These are phyloP conservation scores for Anoura caudifer DNA, from an alignment of 2,113 vertebrate genomes.

Conservation along the genomic window DNA sequence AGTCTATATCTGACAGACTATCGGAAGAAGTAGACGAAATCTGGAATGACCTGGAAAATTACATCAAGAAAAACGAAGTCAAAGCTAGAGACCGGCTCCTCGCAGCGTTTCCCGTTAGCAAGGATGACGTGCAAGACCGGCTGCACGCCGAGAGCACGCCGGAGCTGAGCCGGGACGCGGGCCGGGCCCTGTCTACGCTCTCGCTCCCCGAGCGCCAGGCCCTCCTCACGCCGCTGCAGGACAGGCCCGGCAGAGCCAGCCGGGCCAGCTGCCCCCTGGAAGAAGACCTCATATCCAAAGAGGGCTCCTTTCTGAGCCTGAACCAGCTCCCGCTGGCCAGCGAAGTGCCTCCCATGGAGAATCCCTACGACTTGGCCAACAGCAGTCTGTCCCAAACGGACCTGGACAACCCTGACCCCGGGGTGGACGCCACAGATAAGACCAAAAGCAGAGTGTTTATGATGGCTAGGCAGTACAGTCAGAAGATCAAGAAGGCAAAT, in stretches of 20 bases:
- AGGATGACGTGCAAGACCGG: constrained; percentile 80
- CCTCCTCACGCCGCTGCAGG: constrained; percentile 82
- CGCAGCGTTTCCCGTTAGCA: constrained; percentile 93
- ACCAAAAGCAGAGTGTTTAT: constrained; percentile 93
- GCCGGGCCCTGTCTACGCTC: constrained; percentile 76
- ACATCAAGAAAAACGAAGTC: constrained; percentile 95
- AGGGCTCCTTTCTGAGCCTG: constrained; percentile 81
- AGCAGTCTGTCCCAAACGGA: constrained; percentile 79
- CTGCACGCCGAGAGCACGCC: constrained; percentile 68
- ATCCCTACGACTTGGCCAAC: constrained; percentile 80
- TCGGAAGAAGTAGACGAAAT: constrained; percentile 96
- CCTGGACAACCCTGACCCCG: constrained; percentile 79
- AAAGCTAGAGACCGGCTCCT: constrained; percentile 92
- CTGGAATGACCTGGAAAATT: constrained; percentile 98
- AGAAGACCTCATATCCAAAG: constrained; percentile 78
- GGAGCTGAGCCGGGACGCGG: constrained; percentile 77
- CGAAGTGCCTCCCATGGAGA: constrained; percentile 83
- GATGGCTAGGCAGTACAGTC: constrained; percentile 98
- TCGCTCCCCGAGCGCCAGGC: constrained; percentile 84
- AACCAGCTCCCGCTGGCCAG: constrained; percentile 84
- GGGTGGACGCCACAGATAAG: constrained; percentile 86
- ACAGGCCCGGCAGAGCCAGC: constrained; percentile 84
- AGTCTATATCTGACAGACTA: constrained; percentile 87
- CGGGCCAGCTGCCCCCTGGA: constrained; percentile 84
- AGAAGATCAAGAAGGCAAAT: constrained; percentile 98